These are phyloP conservation scores for Ruditapes philippinarum DNA, from an alignment of 1,140 invertebrate species.

Conservation along the genomic window DNA sequence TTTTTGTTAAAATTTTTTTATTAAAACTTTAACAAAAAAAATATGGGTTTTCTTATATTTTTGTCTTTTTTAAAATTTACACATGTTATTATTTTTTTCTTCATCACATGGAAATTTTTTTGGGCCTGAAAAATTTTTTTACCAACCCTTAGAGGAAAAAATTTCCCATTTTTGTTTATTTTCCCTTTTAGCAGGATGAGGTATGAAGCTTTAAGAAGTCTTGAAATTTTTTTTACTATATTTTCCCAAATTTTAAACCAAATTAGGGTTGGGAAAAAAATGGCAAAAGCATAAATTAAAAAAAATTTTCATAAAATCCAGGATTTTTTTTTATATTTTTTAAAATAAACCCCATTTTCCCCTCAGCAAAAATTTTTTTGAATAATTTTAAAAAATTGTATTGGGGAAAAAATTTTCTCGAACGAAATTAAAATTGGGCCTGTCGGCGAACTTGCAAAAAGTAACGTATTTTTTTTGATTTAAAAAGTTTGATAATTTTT, in stretches of 20 bases:
- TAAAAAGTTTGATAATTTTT: no score
- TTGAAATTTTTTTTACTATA: no score
- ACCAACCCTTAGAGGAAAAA: constrained; percentile 63
- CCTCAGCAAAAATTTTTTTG: neutral
- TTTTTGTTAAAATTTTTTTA: neutral
- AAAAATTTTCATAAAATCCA: no score
- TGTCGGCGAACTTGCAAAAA: constrained; percentile 32
- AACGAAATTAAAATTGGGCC: constrained; percentile 46
- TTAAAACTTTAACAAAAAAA: neutral
- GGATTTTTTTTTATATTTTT: neutral
- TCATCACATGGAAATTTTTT: constrained; percentile 66
- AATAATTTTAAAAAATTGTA: constrained; percentile 53
- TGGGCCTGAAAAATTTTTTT: constrained; percentile 71
- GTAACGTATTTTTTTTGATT: constrained; percentile 1
- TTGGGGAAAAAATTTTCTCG: constrained; percentile 58
- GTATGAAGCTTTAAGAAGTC: neutral
- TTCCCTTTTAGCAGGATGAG: constrained; percentile 44
- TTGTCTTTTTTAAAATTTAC: no score
- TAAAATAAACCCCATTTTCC: neutral
- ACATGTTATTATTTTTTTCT: neutral
- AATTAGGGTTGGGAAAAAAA: no score
- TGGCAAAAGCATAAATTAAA: no score
- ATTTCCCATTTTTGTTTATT: constrained; percentile 69
- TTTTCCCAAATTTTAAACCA: no score
- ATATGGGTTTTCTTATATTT: no score